Evolutionary conservation across 2,113 vertebrate genomes (phyloP).

Genomic region (Rhinopomastus cyanomelas): DNA sequence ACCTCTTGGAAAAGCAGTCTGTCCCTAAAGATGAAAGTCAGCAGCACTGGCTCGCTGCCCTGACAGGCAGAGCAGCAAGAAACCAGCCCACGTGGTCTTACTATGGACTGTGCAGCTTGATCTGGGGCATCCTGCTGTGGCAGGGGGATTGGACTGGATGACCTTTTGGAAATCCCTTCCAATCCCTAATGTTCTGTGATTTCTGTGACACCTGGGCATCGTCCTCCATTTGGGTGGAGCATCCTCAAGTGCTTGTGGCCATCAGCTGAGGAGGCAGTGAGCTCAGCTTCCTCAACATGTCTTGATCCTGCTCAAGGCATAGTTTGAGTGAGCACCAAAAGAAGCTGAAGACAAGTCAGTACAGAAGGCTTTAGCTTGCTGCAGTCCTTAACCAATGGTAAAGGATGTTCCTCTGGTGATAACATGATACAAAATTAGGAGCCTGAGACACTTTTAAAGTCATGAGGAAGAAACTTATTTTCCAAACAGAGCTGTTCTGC

Average conservation of each 20-base stretch:
- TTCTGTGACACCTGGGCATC: not conserved
- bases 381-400: not conserved
- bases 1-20: not conserved
- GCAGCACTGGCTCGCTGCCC: not conserved
- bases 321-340: fast-evolving
- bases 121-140: too few species aligned
- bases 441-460: not conserved
- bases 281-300: not conserved
- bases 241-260: not conserved
- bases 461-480: not conserved
- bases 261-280: fast-evolving
- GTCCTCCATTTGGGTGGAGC: fast-evolving
- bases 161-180: too few species aligned
- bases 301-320: fast-evolving
- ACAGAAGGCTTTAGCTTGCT: not conserved
- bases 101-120: too few species aligned
- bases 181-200: too few species aligned
- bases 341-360: not conserved
- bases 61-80: not conserved
- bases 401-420: not conserved
- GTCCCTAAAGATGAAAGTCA: not conserved
- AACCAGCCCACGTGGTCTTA: not conserved
- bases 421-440: not conserved
- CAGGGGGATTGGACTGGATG: too few species aligned
- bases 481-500: not conserved